Evolutionary conservation across 2,113 vertebrate species (phyloP).

Genomic region (Siphamia tubifer): DNA sequence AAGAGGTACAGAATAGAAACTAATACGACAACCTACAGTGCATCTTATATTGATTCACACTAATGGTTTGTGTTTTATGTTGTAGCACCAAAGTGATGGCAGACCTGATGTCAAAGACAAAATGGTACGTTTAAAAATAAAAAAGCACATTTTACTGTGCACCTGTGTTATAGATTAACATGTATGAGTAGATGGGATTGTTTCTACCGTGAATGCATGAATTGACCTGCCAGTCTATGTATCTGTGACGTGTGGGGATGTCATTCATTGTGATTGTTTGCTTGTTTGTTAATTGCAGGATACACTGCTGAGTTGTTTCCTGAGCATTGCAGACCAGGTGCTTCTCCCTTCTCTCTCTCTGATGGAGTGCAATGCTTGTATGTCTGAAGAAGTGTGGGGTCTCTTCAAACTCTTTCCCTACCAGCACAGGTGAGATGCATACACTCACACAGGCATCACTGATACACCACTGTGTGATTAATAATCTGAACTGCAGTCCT

Average conservation of each 20-base stretch:
- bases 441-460: background rate
- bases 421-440: slow-evolving; percentile 87
- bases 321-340: slow-evolving; percentile 80
- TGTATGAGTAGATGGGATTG: background rate
- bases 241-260: background rate
- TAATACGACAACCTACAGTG: background rate
- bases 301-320: slow-evolving; percentile 79
- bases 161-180: background rate
- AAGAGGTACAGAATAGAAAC: slow-evolving; percentile 83
- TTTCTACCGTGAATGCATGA: background rate
- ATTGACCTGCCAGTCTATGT: background rate
- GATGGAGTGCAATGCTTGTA: slow-evolving; percentile 98
- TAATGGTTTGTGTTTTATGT: background rate
- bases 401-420: slow-evolving; percentile 98
- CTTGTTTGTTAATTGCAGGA: slow-evolving; percentile 78
- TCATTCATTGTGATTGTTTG: background rate
- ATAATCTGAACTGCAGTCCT: slow-evolving; percentile 3
- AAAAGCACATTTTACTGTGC: background rate
- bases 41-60: background rate
- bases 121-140: slow-evolving; percentile 44
- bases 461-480: slow-evolving; percentile 1
- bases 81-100: slow-evolving; percentile 73
- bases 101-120: slow-evolving; percentile 65
- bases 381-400: slow-evolving; percentile 89
- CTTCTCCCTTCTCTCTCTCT: slow-evolving; percentile 93